phyloP scores from a whole-genome alignment of 2,797 vertebrate species.

The Mus minutoides region DNA sequence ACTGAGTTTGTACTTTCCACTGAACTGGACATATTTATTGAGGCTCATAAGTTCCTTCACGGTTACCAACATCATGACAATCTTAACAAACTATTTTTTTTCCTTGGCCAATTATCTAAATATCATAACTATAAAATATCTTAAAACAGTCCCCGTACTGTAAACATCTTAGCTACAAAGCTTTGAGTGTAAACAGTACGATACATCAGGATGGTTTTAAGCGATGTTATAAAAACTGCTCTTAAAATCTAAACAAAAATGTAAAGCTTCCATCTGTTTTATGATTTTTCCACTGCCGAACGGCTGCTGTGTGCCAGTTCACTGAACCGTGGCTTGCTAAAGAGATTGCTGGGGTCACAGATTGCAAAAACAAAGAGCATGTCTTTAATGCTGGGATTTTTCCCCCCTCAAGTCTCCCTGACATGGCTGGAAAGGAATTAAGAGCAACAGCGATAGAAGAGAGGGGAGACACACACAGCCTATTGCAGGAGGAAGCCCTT shows the following conservation, averaged over 20 bases:
- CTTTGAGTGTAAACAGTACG: conserved; percentile 90
- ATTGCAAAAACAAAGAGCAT: conserved; percentile 87
- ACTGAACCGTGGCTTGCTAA: conserved; percentile 92
- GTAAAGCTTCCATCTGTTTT: conserved; percentile 92
- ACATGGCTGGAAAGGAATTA: conserved; percentile 79
- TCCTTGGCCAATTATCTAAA: conserved; percentile 91
- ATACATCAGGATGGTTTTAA: conserved; percentile 91
- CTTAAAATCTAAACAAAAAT: conserved; percentile 93
- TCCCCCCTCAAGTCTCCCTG: conserved; percentile 81
- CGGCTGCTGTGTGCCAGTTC: conserved; percentile 92
- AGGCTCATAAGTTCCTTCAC: conserved; percentile 91
- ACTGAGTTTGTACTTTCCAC: conserved; percentile 92
- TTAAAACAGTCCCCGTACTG: conserved; percentile 89
- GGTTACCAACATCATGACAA: conserved; percentile 90
- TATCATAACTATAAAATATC: conserved; percentile 94
- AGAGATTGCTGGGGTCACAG: conserved; percentile 90
- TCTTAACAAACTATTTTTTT: conserved; percentile 92
- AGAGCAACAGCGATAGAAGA: conserved; percentile 70
- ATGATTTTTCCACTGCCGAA: conserved; percentile 91
- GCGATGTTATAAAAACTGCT: conserved; percentile 91
- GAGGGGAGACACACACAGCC: conserved; percentile 33
- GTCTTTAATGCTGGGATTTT: conserved; percentile 85
- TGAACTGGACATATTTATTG: conserved; percentile 92
- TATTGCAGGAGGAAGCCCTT: conserved; percentile 73
- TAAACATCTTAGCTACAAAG: conserved; percentile 92